Percentiles rank a stretch among this genome's conserved stretches.
Conservation (phyloP, 37 sponge, comb jelly and placozoan genomes). For the Axinella damicornis region DNA sequence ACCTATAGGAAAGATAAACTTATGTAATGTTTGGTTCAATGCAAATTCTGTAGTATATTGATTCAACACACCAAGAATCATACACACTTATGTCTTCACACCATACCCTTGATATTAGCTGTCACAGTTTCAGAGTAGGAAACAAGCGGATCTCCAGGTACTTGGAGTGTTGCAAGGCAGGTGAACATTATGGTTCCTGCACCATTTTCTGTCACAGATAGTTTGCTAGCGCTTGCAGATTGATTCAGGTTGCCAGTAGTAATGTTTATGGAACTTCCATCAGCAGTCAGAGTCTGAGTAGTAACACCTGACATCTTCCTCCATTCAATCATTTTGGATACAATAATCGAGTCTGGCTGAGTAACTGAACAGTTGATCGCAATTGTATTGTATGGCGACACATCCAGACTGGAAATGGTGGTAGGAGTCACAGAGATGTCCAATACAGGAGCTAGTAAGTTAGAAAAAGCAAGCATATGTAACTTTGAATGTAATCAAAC, state of each 20-base stretch:
- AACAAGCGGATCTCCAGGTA: conserved; percentile 26
- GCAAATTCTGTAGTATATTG: too few species aligned
- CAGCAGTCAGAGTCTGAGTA: too few species aligned
- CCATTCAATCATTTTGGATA: conserved; percentile 9
- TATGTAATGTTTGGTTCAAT: too few species aligned
- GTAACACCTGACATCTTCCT: not conserved
- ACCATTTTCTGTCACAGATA: not conserved
- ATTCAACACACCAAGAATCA: too few species aligned
- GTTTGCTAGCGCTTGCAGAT: conserved; percentile 1
- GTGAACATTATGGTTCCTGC: conserved; percentile 5
- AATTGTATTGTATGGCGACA: conserved; percentile 2
- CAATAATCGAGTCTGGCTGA: not conserved
- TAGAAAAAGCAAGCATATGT: too few species aligned
- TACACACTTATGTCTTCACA: too few species aligned
- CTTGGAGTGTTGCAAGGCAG: not conserved
- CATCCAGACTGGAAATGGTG: conserved; percentile 2
- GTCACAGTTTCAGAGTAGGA: not conserved
- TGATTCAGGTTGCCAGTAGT: not conserved
- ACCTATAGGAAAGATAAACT: too few species aligned
- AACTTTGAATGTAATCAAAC: too few species aligned
- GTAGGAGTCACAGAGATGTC: not conserved
- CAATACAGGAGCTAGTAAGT: conserved; percentile 10
- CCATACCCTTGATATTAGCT: conserved; percentile 14
- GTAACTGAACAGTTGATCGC: not conserved
- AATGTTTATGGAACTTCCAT: conserved; percentile 3